Conservation (phyloP, 2,888 invertebrate species). For the Tetramorium bicarinatum region DNA sequence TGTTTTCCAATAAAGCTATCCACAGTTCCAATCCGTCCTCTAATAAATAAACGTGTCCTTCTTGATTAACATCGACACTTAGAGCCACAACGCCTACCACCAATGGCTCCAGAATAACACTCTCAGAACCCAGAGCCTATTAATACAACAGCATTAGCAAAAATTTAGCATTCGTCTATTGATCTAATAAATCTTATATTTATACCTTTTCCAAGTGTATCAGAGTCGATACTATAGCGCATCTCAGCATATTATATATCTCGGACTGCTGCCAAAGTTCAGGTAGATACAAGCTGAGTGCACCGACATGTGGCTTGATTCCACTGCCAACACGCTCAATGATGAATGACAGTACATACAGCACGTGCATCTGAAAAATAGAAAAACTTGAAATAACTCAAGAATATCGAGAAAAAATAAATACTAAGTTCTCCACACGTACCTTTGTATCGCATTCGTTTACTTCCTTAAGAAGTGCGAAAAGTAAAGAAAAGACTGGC, state of each 20-base stretch:
- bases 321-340: constrained; percentile 94
- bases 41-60: constrained; percentile 95
- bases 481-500: constrained; percentile 92
- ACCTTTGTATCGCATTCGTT: constrained; percentile 97
- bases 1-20: constrained; percentile 94
- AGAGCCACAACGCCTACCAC: constrained; percentile 90
- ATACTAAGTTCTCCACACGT: constrained; percentile 59
- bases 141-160: constrained; percentile 56
- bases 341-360: constrained; percentile 95
- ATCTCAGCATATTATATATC: constrained; percentile 95
- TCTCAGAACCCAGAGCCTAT: constrained; percentile 87
- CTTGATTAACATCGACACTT: constrained; percentile 93
- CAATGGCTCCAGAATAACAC: constrained; percentile 87
- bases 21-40: constrained; percentile 97
- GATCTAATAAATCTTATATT: constrained; percentile 31
- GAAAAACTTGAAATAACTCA: constrained; percentile 53
- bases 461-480: constrained; percentile 94
- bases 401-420: not conserved
- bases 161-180: not conserved
- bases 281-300: constrained; percentile 94
- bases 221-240: constrained; percentile 95
- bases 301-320: constrained; percentile 90
- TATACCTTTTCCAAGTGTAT: constrained; percentile 94
- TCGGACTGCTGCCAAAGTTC: constrained; percentile 95
- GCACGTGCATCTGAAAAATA: constrained; percentile 92